phyloP scores from a whole-genome alignment of 2,888 invertebrate genomes.

The Agrochola macilenta region DNA sequence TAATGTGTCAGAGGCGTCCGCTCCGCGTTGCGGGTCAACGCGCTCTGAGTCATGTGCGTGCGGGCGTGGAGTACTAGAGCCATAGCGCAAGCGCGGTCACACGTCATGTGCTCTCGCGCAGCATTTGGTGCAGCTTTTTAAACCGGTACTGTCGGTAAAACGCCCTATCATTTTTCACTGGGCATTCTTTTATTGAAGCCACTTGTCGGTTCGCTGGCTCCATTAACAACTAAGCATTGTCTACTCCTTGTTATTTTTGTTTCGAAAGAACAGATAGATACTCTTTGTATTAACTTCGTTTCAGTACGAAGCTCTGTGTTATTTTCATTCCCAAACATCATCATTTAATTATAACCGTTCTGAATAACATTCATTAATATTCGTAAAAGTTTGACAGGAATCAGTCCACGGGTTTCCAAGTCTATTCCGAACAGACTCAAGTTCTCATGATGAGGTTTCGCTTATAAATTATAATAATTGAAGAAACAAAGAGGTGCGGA shows the following conservation, averaged over 20 bases:
- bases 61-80: conserved; percentile 48
- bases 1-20: conserved; percentile 73
- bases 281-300: conserved; percentile 13
- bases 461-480: conserved; percentile 57
- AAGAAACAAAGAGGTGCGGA: conserved; percentile 44
- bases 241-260: conserved; percentile 39
- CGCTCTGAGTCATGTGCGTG: conserved; percentile 76
- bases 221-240: conserved; percentile 26
- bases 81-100: conserved; percentile 62
- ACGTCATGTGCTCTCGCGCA: conserved; percentile 72
- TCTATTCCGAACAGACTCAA: conserved; percentile 22
- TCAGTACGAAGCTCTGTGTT: conserved; percentile 20
- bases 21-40: conserved; percentile 81
- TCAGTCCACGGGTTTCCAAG: conserved; percentile 41
- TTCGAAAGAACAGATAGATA: conserved; percentile 14
- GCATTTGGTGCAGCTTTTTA: conserved; percentile 61
- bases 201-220: conserved; percentile 45
- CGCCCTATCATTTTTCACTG: conserved; percentile 48
- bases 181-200: conserved; percentile 49
- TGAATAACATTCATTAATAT: conserved; percentile 48
- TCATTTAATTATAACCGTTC: conserved; percentile 32
- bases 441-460: conserved; percentile 39
- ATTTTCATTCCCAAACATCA: conserved; percentile 18
- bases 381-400: conserved; percentile 46
- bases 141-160: conserved; percentile 63